phyloP scores from a whole-genome alignment of 2,113 vertebrate species.

The Chionis minor region DNA sequence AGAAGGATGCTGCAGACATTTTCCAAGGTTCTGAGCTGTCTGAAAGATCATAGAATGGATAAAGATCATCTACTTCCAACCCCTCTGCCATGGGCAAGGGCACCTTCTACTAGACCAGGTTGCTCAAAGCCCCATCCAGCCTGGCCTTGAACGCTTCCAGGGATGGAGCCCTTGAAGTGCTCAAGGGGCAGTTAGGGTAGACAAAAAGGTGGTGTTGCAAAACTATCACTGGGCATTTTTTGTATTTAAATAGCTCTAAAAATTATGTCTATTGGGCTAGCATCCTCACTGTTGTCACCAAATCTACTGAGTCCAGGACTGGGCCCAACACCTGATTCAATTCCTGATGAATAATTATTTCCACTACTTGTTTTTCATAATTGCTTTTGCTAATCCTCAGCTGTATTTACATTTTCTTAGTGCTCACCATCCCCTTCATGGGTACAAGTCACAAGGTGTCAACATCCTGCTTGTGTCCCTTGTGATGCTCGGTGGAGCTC shows the following conservation, averaged over 20 bases:
- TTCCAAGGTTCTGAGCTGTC: neutral
- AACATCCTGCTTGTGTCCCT: neutral
- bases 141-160: neutral
- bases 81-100: neutral
- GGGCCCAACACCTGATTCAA: neutral
- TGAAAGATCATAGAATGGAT: neutral
- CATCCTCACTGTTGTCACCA: neutral
- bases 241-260: neutral
- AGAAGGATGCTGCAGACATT: neutral
- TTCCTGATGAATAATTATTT: slow-evolving; percentile 19
- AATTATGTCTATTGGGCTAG: neutral
- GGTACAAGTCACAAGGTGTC: neutral
- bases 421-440: neutral
- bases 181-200: neutral
- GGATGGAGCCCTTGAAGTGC: neutral
- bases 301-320: neutral
- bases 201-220: neutral
- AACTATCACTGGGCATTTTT: neutral
- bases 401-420: neutral
- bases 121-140: neutral
- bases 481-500: neutral
- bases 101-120: neutral
- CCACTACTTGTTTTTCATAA: neutral
- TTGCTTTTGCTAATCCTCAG: slow-evolving; percentile 22
- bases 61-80: neutral